Conservation (phyloP, 2,113 vertebrate species). For the Potamarius usumacintae region DNA sequence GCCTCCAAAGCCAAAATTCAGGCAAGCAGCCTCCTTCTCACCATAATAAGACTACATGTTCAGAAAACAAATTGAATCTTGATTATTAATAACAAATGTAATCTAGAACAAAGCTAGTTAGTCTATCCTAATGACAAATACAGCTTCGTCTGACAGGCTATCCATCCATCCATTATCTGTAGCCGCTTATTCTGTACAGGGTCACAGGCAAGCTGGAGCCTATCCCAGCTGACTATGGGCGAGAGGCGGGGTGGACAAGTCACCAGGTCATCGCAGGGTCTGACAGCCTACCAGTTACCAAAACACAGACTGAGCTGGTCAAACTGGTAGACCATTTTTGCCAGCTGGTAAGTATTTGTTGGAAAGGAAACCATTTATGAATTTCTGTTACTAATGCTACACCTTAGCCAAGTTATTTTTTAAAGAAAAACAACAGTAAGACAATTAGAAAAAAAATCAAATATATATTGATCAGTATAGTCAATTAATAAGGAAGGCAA, state of each 20-base stretch:
- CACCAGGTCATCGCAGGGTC: too few relatives aligned
- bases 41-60: not conserved
- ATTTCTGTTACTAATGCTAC: not conserved
- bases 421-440: not conserved
- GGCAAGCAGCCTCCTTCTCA: not conserved
- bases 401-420: not conserved
- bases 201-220: too few relatives aligned
- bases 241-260: too few relatives aligned
- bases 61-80: not conserved
- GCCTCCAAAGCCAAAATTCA: not conserved
- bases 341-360: not conserved
- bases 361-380: not conserved
- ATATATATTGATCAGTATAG: not conserved
- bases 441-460: not conserved
- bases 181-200: too few relatives aligned
- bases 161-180: too few relatives aligned
- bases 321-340: not conserved
- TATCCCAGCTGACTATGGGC: too few relatives aligned
- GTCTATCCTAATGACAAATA: not conserved
- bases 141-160: not conserved
- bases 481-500: not conserved
- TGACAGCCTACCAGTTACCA: too few relatives aligned
- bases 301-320: too few relatives aligned
- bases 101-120: not conserved
- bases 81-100: not conserved